These are phyloP conservation scores for Pelusios castaneus DNA, from an alignment of 2,113 vertebrate species.

Conservation along the genomic window DNA sequence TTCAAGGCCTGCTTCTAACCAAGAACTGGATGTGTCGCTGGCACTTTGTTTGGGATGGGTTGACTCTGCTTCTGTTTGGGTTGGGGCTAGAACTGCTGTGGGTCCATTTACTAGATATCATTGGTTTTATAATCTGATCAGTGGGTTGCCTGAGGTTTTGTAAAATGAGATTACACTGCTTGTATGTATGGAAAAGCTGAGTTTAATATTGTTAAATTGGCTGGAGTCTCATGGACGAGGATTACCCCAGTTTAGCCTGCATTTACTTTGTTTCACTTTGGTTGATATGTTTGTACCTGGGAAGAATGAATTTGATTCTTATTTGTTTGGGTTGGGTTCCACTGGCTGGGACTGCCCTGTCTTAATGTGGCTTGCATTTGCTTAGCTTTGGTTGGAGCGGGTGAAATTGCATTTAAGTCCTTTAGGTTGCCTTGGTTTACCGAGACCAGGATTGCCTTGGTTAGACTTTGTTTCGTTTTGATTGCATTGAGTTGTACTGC, in stretches of 20 bases:
- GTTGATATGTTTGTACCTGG: neutral
- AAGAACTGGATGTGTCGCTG: neutral
- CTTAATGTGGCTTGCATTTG: neutral
- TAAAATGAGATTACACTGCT: neutral
- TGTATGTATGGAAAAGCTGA: neutral
- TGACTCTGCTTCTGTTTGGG: neutral
- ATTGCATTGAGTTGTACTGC: neutral
- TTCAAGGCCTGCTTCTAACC: neutral
- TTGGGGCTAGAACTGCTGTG: neutral
- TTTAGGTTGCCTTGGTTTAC: constrained; percentile 7
- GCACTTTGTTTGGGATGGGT: neutral
- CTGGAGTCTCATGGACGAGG: neutral
- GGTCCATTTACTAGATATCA: neutral
- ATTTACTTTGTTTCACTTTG: neutral
- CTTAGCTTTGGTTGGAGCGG: neutral
- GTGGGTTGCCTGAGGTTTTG: neutral
- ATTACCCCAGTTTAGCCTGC: neutral
- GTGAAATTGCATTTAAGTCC: neutral
- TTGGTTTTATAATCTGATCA: neutral
- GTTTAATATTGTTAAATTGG: neutral
- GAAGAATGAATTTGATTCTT: neutral
- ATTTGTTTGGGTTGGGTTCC: neutral
- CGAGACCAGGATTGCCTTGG: constrained; percentile 27
- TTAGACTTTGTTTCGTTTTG: constrained; percentile 2
- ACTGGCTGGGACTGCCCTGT: neutral